Evolutionary conservation across 2,888 invertebrate species (phyloP).

Genomic region (Caenorhabditis imperialis): DNA sequence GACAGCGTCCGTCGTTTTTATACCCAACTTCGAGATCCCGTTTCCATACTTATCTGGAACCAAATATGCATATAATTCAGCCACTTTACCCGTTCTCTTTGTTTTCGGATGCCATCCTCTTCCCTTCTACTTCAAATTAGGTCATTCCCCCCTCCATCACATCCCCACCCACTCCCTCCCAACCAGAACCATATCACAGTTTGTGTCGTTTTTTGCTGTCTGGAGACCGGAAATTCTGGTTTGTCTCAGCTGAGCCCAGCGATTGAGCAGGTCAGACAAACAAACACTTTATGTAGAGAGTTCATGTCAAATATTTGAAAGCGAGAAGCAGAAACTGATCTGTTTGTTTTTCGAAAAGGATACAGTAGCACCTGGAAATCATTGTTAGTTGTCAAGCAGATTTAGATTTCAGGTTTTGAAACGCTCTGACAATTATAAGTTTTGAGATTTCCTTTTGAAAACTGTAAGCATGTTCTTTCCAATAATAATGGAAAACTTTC

Average conservation of each 20-base stretch:
- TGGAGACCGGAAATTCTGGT: conserved; percentile 31
- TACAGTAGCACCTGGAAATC: too few species aligned
- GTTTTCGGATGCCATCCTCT: conserved; percentile 10
- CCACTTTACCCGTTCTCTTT: conserved; percentile 45
- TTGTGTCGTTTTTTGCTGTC: neutral
- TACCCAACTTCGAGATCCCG: conserved; percentile 22
- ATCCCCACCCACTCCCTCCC: conserved; percentile 1
- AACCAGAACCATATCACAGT: conserved; percentile 10
- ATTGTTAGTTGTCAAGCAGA: too few species aligned
- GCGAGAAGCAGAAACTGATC: conserved; percentile 16
- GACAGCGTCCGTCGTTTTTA: too few species aligned
- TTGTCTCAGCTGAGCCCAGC: neutral
- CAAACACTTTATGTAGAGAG: conserved; percentile 41
- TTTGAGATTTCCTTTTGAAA: too few species aligned
- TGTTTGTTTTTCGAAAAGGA: neutral
- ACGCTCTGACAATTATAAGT: too few species aligned
- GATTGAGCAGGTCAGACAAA: conserved; percentile 36
- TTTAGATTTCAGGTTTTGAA: too few species aligned
- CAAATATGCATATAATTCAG: conserved; percentile 39
- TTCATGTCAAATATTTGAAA: conserved; percentile 35
- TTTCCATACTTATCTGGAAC: conserved; percentile 37
- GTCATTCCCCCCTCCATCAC: conserved; percentile 16
- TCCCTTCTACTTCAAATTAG: conserved; percentile 22
- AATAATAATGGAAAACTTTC: too few species aligned
- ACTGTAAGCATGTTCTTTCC: too few species aligned